Conservation (phyloP, 64 coral and sea anemone genomes). For the Pachyseris speciosa region DNA sequence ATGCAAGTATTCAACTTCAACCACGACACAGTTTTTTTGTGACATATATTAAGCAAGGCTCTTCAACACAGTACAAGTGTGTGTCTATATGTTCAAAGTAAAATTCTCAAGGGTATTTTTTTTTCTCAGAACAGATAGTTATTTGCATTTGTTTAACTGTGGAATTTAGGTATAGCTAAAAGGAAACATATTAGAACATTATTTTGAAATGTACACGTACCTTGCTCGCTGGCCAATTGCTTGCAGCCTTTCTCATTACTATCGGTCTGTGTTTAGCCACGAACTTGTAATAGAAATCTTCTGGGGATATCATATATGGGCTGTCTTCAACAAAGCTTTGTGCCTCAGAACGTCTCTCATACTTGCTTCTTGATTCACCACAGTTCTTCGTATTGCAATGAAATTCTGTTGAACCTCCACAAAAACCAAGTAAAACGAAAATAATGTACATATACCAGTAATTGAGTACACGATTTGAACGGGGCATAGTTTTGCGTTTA, state of each 20-base stretch:
- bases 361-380: not conserved
- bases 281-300: slow-evolving; percentile 76
- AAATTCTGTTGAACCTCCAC: not conserved
- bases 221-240: slow-evolving; percentile 42
- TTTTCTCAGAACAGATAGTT: too few relatives aligned
- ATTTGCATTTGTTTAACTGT: too few relatives aligned
- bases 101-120: too few relatives aligned
- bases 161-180: too few relatives aligned
- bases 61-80: too few relatives aligned
- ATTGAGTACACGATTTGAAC: too few relatives aligned
- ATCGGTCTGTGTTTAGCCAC: slow-evolving; percentile 60
- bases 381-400: not conserved
- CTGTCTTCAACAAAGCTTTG: not conserved
- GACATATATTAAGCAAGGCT: too few relatives aligned
- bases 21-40: too few relatives aligned
- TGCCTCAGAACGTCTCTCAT: too few relatives aligned
- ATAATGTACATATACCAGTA: not conserved
- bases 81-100: too few relatives aligned
- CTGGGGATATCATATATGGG: slow-evolving; percentile 69
- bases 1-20: too few relatives aligned
- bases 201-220: not conserved
- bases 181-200: not conserved
- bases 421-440: not conserved
- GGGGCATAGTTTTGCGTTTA: too few relatives aligned
- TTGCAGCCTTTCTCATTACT: slow-evolving; percentile 23